Evolutionary conservation across 2,113 vertebrate species (phyloP).

Genomic region (human (Homo sapiens)): DNA sequence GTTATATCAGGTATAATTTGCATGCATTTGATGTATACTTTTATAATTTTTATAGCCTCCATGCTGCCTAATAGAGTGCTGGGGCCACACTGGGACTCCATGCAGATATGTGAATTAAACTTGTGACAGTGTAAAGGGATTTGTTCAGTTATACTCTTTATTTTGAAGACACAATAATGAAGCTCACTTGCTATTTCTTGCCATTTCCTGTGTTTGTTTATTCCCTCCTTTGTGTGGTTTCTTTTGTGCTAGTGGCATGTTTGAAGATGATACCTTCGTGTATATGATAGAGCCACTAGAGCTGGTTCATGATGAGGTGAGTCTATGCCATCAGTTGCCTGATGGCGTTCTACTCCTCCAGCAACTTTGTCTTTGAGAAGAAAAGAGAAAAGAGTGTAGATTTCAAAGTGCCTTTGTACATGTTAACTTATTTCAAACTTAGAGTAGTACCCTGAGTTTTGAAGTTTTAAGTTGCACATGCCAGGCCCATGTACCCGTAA

Average conservation of each 20-base stretch:
- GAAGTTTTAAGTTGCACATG: background rate
- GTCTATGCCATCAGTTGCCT: slow-evolving; percentile 68
- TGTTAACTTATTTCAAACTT: background rate
- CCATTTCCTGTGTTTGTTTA: background rate
- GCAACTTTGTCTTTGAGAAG: background rate
- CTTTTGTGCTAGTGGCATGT: slow-evolving; percentile 91
- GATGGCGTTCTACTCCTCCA: background rate
- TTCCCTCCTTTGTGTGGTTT: slow-evolving; percentile 37
- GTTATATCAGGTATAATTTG: background rate
- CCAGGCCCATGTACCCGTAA: background rate
- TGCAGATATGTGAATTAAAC: background rate
- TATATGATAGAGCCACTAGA: slow-evolving; percentile 94
- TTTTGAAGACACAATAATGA: background rate
- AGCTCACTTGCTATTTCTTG: background rate
- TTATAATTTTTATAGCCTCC: background rate
- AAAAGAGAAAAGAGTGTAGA: background rate
- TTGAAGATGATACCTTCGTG: slow-evolving; percentile 91
- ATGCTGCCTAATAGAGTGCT: background rate
- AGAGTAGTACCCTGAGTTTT: background rate
- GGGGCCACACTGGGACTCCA: background rate
- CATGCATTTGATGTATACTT: background rate
- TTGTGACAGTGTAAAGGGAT: background rate
- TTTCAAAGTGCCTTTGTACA: background rate
- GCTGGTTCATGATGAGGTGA: slow-evolving; percentile 91
- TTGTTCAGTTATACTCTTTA: background rate